phyloP scores from a whole-genome alignment of 2,888 invertebrate genomes.

The Xanthia togata region DNA sequence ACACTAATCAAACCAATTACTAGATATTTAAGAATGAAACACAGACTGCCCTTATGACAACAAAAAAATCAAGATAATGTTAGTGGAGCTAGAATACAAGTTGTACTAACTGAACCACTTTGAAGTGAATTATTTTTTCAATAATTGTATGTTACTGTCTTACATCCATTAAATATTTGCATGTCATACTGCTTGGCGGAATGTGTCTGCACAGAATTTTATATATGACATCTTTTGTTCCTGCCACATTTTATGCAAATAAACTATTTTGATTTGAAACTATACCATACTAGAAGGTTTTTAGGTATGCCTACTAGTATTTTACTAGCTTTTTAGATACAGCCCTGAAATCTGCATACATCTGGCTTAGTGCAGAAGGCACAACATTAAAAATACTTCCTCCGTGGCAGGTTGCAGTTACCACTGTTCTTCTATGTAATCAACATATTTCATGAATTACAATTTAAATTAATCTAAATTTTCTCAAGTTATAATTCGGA shows the following conservation, averaged over 20 bases:
- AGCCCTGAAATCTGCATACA: not conserved
- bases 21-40: not conserved
- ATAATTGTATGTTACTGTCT: too few species aligned
- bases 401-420: not conserved
- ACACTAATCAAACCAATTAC: not conserved
- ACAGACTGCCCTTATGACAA: not conserved
- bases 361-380: not conserved
- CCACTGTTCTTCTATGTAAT: not conserved
- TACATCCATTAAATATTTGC: too few species aligned
- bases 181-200: too few species aligned
- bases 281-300: not conserved
- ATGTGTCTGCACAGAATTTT: too few species aligned
- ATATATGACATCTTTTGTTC: too few species aligned
- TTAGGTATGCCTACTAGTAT: not conserved
- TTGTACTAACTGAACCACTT: not conserved
- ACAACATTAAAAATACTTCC: not conserved
- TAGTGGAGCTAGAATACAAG: not conserved
- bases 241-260: too few species aligned
- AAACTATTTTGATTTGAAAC: too few species aligned
- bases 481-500: not conserved
- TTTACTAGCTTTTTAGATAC: not conserved
- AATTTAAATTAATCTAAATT: not conserved
- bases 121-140: not conserved
- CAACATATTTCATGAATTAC: not conserved
- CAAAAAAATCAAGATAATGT: not conserved